Evolutionary conservation across 2,888 invertebrate genomes (phyloP).

Genomic region (Leptogaster cylindrica): DNA sequence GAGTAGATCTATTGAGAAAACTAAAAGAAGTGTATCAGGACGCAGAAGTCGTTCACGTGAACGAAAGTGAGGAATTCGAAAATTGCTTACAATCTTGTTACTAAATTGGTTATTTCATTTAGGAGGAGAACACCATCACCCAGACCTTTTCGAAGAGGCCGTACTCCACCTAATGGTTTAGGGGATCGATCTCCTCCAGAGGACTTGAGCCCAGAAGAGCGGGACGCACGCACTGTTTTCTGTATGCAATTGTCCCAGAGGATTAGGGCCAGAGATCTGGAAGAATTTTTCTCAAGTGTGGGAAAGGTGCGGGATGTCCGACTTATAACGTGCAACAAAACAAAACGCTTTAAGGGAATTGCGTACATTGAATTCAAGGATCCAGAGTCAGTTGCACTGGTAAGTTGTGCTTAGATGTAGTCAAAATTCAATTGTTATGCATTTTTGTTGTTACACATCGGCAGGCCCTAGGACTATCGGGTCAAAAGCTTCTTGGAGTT

Average conservation of each 20-base stretch:
- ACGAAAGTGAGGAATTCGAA: neutral
- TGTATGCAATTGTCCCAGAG: conserved; percentile 97
- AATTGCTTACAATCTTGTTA: neutral
- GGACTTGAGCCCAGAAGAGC: conserved; percentile 92
- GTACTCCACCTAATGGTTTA: conserved; percentile 64
- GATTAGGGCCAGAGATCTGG: conserved; percentile 91
- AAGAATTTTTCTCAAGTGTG: conserved; percentile 98
- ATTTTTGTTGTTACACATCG: no score
- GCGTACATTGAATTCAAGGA: conserved; percentile 99
- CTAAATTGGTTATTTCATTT: conserved; percentile 41
- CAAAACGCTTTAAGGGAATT: conserved; percentile 97
- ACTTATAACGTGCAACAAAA: conserved; percentile 98
- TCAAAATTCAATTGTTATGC: conserved; percentile 14
- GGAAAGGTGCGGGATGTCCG: conserved; percentile 98
- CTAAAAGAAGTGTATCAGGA: conserved; percentile 49
- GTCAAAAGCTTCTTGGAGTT: conserved; percentile 92
- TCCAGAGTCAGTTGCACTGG: conserved; percentile 94
- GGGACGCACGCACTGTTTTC: conserved; percentile 98
- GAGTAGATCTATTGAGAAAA: conserved; percentile 54
- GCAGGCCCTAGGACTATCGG: conserved; percentile 94
- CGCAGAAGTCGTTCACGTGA: conserved; percentile 50
- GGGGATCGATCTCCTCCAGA: conserved; percentile 68
- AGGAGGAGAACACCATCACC: conserved; percentile 61
- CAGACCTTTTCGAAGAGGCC: conserved; percentile 58
- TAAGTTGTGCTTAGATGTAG: conserved; percentile 63